phyloP scores from a whole-genome alignment of 1,140 invertebrate species.

The Penaeus chinensis region DNA sequence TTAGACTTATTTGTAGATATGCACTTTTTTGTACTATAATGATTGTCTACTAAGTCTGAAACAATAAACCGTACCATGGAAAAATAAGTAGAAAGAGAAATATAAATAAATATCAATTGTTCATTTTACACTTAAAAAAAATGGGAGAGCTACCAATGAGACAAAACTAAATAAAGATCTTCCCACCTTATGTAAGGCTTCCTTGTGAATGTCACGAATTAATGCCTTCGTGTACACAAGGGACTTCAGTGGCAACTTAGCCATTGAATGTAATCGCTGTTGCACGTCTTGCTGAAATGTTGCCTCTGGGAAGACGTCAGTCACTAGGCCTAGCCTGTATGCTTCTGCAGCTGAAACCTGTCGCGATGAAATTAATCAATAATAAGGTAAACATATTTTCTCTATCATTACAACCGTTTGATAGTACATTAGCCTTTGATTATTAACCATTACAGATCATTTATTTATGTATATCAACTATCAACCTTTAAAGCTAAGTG shows the following conservation, averaged over 20 bases:
- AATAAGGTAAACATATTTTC: neutral
- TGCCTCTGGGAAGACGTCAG: conserved; percentile 75
- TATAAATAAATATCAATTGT: too few relatives aligned
- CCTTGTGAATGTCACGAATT: conserved; percentile 25
- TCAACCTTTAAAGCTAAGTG: neutral
- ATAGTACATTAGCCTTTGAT: neutral
- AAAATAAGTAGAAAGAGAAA: too few relatives aligned
- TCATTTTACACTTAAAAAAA: too few relatives aligned
- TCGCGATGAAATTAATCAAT: neutral
- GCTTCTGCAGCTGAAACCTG: conserved; percentile 78
- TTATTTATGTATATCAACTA: too few relatives aligned
- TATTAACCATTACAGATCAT: too few relatives aligned
- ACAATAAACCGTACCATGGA: too few relatives aligned
- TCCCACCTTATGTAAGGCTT: conserved; percentile 54
- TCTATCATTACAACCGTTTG: neutral
- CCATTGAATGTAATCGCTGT: conserved; percentile 71
- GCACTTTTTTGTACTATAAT: too few relatives aligned
- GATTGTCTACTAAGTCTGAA: too few relatives aligned
- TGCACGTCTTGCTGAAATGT: conserved; percentile 74
- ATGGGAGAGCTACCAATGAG: too few relatives aligned
- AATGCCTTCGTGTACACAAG: conserved; percentile 57
- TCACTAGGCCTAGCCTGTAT: conserved; percentile 77
- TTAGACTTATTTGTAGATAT: too few relatives aligned
- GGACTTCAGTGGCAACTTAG: conserved; percentile 69
- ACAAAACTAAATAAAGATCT: neutral